These are phyloP conservation scores for Irena cyanogastra DNA, from an alignment of 2,113 vertebrate species.

Conservation along the genomic window DNA sequence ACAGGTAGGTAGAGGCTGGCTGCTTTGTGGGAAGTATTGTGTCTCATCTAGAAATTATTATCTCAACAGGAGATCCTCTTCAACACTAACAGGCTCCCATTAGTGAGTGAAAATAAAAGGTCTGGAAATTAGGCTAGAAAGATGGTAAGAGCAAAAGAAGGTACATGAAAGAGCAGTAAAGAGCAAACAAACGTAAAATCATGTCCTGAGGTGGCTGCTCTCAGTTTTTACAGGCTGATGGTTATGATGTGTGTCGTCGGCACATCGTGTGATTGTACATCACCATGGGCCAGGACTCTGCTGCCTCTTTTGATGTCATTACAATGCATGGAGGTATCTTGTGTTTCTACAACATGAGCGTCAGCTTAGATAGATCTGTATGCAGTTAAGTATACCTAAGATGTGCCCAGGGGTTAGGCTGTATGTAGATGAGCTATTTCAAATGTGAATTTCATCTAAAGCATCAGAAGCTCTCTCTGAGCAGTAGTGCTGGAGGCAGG, in stretches of 20 bases:
- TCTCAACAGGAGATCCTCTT: not conserved
- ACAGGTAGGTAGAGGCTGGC: not conserved
- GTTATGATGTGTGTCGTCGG: accelerated
- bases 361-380: not conserved
- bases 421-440: conserved; percentile 3
- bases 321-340: not conserved
- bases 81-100: not conserved
- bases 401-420: not conserved
- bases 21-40: not conserved
- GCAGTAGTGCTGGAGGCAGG: not conserved
- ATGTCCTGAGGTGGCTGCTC: not conserved
- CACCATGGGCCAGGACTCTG: not conserved
- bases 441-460: not conserved
- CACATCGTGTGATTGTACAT: not conserved
- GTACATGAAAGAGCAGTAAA: not conserved
- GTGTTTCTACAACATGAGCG: not conserved
- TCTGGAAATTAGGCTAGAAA: not conserved
- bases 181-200: not conserved
- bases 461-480: not conserved
- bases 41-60: not conserved
- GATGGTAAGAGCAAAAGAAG: not conserved
- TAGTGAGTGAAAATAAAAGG: not conserved
- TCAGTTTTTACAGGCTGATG: not conserved
- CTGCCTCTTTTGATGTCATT: not conserved
- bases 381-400: not conserved